Conservation (phyloP, 2,888 invertebrate species). For the Thecocarcelia acutangulata region DNA sequence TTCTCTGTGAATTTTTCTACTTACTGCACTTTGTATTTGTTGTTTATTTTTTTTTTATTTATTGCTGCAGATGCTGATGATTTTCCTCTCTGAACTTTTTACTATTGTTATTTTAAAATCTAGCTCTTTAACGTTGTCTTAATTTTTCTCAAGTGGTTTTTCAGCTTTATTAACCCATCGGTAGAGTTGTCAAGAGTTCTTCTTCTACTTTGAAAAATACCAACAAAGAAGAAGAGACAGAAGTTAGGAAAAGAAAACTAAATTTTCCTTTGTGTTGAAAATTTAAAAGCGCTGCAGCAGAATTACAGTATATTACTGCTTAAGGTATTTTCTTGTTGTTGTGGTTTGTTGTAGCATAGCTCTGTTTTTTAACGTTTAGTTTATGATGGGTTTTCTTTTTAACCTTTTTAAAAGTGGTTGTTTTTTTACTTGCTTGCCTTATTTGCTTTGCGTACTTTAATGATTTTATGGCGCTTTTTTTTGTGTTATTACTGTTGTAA, state of each 20-base stretch:
- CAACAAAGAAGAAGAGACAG: constrained; percentile 8
- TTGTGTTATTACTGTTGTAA: constrained; percentile 10
- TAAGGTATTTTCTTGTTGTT: constrained; percentile 38
- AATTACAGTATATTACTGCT: constrained; percentile 11
- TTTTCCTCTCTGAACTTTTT: constrained; percentile 5
- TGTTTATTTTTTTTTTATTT: neutral
- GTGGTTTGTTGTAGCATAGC: constrained; percentile 24
- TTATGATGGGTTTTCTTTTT: constrained; percentile 54
- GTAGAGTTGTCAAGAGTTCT: constrained; percentile 44
- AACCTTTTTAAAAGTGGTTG: constrained; percentile 50
- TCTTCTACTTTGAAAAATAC: neutral
- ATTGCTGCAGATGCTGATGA: constrained; percentile 1
- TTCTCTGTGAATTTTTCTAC: constrained; percentile 24
- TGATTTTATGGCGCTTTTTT: constrained; percentile 42
- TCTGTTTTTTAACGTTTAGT: constrained; percentile 15
- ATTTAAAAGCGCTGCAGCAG: neutral
- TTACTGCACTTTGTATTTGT: constrained; percentile 44
- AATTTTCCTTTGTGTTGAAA: constrained; percentile 53
- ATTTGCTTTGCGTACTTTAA: constrained; percentile 42
- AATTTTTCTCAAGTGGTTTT: constrained; percentile 63
- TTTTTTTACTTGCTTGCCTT: too few relatives aligned
- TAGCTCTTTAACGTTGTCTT: constrained; percentile 36
- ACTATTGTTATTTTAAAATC: constrained; percentile 9
- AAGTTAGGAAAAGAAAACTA: constrained; percentile 34
- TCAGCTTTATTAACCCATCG: constrained; percentile 63